Base-by-base conservation (phyloP, 2,797 vertebrate species). In the Mareca penelope region DNA sequence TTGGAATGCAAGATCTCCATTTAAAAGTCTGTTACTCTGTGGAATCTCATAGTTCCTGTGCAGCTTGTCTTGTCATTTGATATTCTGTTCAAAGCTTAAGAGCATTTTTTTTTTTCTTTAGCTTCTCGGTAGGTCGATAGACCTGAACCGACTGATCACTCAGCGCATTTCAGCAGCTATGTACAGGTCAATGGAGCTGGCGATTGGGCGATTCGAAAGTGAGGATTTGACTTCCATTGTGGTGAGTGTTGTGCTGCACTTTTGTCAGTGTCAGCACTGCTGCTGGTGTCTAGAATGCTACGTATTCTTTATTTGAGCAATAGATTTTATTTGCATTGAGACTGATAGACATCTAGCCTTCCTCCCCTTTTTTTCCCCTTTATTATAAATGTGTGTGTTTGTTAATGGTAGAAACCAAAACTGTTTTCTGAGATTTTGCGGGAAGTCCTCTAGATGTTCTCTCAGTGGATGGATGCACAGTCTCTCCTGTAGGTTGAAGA, bases 141-240 rank as follows among this genome's bases (percentile, higher is more conserved):
- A 99, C 95, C 98, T 99, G 90, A 99, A 99, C 96, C 98, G 99
- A 1, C 98, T 99, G 90, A 99, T 99, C 94, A 99, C 99, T 9
- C 99, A 99, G 97, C 98, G 99, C 39, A 98, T 99, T 69, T 99
- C 99, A 0, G 98, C 99, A 14, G 99, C 99, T 22, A 98, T 99
- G 95, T 98, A 99, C 96, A 98, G 98, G 90, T 99, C 99, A 22
- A 97, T 99, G 78, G 99, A 99, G 68, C 96, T 99, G 91, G 99
- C 99, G 53, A 99, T 99, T 59, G 98, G 98, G 53, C 98, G 99
- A 26, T 99, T 99, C 19, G 99, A 99, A 96, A 99, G 99, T 55
- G 99, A 99, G 96, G 99, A 99, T 94, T 98, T 99, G 95, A 99
- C 99, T 12, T 99, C 99, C 21, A 98, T 99, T 82, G 98, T 99